phyloP scores from a whole-genome alignment of 2,888 invertebrate genomes.

The Acrobasis suavella region DNA sequence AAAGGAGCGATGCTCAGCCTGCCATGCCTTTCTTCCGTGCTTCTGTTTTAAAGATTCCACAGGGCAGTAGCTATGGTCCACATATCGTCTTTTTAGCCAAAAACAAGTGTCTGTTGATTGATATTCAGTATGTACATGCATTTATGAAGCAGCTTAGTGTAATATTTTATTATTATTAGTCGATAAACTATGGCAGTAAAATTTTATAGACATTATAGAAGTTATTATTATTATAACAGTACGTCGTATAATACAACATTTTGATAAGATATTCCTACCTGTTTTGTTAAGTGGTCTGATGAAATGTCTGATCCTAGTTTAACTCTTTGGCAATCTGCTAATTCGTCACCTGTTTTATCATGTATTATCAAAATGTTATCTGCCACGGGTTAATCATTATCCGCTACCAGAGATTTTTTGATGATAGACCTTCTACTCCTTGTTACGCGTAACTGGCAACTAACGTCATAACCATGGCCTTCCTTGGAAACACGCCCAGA shows the following conservation, averaged over 20 bases:
- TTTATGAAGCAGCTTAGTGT: constrained; percentile 1
- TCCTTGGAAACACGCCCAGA: constrained; percentile 63
- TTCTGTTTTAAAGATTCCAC: too few relatives aligned
- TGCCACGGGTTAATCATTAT: background rate
- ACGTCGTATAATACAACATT: constrained; percentile 2
- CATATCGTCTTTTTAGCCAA: background rate
- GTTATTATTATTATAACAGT: constrained; percentile 4
- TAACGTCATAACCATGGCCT: constrained; percentile 47
- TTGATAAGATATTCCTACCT: constrained; percentile 2
- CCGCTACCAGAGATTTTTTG: background rate
- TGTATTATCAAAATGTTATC: too few relatives aligned
- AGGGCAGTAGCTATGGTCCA: too few relatives aligned
- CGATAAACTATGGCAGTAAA: constrained; percentile 15
- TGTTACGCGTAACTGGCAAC: constrained; percentile 38
- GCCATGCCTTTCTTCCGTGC: too few relatives aligned
- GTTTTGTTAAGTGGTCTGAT: background rate
- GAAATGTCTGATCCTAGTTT: background rate
- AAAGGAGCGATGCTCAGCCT: too few relatives aligned
- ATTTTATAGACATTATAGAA: constrained; percentile 2
- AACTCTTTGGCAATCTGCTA: too few relatives aligned
- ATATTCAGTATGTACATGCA: background rate
- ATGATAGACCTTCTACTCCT: background rate
- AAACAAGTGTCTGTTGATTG: background rate
- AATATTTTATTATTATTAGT: constrained; percentile 8
- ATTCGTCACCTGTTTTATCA: too few relatives aligned